Conservation (phyloP, 2,113 vertebrate genomes). For the Crocuta crocuta region DNA sequence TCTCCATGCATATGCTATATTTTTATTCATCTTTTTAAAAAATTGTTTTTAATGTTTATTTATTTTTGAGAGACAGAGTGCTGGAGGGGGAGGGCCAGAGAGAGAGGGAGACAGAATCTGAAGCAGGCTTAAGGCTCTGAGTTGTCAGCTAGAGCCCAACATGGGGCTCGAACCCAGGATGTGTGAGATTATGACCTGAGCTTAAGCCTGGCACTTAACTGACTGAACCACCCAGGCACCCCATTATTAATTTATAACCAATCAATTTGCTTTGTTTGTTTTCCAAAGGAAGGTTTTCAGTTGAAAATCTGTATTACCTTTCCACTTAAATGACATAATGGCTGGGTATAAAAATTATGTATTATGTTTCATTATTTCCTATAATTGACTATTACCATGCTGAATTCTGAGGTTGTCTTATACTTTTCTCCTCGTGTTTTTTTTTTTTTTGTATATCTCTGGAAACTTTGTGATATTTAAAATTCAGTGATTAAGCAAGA, state of each 20-base stretch:
- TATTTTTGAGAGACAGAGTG: too few species aligned
- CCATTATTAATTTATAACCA: background rate
- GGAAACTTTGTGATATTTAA: background rate
- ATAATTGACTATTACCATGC: background rate
- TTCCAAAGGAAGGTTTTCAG: background rate
- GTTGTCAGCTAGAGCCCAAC: too few species aligned
- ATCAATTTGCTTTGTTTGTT: background rate
- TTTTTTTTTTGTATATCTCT: background rate
- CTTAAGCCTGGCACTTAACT: too few species aligned
- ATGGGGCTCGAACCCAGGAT: too few species aligned
- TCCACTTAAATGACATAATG: background rate
- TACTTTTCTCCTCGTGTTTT: background rate
- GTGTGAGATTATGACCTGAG: too few species aligned
- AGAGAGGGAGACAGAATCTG: too few species aligned
- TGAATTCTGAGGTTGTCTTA: background rate
- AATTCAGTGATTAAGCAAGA: background rate
- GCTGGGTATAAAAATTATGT: background rate
- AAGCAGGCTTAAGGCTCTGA: too few species aligned
- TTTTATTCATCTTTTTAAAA: background rate
- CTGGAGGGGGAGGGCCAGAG: too few species aligned
- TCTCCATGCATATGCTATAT: background rate
- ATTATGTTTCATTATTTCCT: background rate
- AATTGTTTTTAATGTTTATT: too few species aligned
- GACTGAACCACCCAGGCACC: too few species aligned
- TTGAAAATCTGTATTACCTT: background rate